Evolutionary conservation across 35 echinoderm and acorn worm genomes (phyloP).

Genomic region (Chiridota heheva): DNA sequence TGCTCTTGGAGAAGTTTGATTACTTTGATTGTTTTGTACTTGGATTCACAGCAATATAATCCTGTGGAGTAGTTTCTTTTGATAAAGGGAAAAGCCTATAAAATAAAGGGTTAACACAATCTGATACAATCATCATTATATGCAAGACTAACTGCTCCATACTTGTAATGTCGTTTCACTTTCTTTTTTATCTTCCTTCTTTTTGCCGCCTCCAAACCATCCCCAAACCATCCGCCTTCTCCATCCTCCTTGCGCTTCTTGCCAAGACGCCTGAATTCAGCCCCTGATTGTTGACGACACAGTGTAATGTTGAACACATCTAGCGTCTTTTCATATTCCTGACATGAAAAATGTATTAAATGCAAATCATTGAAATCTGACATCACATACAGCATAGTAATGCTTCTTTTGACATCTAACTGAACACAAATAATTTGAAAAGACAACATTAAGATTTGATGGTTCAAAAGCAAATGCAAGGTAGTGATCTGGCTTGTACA

Average conservation of each 20-base stretch:
- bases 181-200: constrained; percentile 77
- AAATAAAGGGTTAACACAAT: neutral
- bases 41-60: too few relatives aligned
- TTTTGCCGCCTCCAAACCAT: constrained; percentile 86
- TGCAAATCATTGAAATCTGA: neutral
- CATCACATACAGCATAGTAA: neutral
- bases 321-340: constrained; percentile 71
- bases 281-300: constrained; percentile 83
- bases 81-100: too few relatives aligned
- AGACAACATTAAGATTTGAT: too few relatives aligned
- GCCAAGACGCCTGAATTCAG: constrained; percentile 70
- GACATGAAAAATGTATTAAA: neutral
- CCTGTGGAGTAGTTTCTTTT: too few relatives aligned
- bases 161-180: constrained; percentile 51
- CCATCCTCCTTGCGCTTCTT: constrained; percentile 79
- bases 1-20: too few relatives aligned
- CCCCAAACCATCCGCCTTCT: constrained; percentile 82
- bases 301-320: constrained; percentile 93
- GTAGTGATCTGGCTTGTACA: too few relatives aligned
- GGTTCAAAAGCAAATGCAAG: too few relatives aligned
- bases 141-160: neutral
- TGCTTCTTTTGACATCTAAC: neutral
- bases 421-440: too few relatives aligned
- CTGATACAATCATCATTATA: neutral
- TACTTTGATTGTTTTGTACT: too few relatives aligned